These are phyloP conservation scores for Oreochromis grahami DNA, from an alignment of 2,797 vertebrate genomes.

Conservation along the genomic window DNA sequence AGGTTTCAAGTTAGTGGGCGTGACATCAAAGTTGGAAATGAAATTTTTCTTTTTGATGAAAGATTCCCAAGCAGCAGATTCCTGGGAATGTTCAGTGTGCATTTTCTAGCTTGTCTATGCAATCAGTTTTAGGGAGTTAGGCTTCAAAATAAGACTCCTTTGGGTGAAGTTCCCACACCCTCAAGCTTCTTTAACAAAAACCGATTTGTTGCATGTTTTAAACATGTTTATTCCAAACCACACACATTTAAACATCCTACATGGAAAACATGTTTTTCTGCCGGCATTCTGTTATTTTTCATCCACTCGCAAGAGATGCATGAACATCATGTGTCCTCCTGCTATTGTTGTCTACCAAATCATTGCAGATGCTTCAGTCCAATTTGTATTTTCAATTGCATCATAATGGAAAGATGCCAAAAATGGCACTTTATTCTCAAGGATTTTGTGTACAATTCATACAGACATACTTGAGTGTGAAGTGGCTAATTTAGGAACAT, in stretches of 20 bases:
- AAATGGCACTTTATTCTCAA: background rate
- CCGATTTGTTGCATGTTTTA: background rate
- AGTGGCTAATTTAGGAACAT: constrained; percentile 41
- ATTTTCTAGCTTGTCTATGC: background rate
- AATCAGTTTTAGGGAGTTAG: background rate
- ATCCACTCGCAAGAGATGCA: background rate
- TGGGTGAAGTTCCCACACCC: background rate
- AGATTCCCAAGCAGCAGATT: background rate
- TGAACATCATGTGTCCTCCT: background rate
- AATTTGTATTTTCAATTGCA: constrained; percentile 16
- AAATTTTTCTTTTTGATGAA: background rate
- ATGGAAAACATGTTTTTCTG: background rate
- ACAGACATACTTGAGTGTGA: constrained; percentile 22
- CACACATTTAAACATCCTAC: background rate
- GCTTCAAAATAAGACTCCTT: constrained; percentile 13
- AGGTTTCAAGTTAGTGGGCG: background rate
- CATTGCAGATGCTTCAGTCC: background rate
- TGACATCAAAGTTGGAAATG: background rate
- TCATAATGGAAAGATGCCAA: constrained; percentile 9
- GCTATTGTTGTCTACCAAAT: constrained; percentile 6
- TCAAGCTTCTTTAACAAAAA: background rate
- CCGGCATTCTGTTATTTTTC: background rate
- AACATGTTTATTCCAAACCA: background rate
- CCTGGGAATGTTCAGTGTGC: background rate
- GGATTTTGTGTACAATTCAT: constrained; percentile 16